Evolutionary conservation across 1,140 invertebrate species (phyloP).

Genomic region (Wasmannia auropunctata): DNA sequence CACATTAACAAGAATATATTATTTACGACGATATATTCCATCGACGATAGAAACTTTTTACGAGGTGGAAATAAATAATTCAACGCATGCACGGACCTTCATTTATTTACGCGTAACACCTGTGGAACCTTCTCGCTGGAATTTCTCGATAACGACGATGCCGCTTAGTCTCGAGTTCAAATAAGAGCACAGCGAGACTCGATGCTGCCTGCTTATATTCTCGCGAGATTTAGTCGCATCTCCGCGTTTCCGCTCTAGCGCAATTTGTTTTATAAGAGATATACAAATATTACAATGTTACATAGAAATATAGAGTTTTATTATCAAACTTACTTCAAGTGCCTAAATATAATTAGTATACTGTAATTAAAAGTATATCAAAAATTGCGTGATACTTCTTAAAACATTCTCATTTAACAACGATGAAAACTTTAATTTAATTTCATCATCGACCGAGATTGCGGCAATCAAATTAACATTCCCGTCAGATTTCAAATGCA

Average conservation of each 20-base stretch:
- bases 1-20: neutral
- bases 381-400: neutral
- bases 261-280: neutral
- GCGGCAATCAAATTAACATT: neutral
- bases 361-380: neutral
- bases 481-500: neutral
- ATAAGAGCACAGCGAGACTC: constrained; percentile 46
- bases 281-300: too few relatives aligned
- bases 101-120: constrained; percentile 48
- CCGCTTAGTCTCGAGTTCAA: constrained; percentile 30
- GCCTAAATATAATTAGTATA: neutral
- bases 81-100: neutral
- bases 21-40: neutral
- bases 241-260: neutral
- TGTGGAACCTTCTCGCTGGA: constrained; percentile 20
- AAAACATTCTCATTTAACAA: neutral
- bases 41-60: neutral
- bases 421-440: too few relatives aligned
- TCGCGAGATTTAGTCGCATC: constrained; percentile 23
- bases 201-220: constrained; percentile 9
- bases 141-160: constrained; percentile 53
- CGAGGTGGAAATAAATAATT: constrained; percentile 13
- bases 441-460: neutral
- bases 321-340: neutral
- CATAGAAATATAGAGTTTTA: neutral